Percentiles rank a stretch among this genome's conserved stretches.
These are phyloP conservation scores for Lerema accius DNA, from an alignment of 1,140 invertebrate genomes.

Conservation along the genomic window DNA sequence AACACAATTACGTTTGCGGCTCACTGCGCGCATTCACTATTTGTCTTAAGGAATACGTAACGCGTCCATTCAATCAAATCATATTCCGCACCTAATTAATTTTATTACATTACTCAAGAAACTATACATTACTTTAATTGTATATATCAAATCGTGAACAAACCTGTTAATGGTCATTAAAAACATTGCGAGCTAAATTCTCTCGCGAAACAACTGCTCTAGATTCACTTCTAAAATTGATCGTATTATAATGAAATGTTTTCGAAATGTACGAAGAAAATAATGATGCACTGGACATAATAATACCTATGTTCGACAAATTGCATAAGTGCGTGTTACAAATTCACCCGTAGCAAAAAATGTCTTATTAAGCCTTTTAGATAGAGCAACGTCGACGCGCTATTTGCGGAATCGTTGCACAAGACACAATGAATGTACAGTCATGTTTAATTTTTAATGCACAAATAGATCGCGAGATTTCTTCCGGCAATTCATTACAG, in stretches of 20 bases:
- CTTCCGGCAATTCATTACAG: slow-evolving; percentile 20
- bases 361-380: too few relatives aligned
- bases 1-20: slow-evolving; percentile 24
- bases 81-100: not conserved
- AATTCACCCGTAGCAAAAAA: slow-evolving; percentile 44
- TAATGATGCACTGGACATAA: not conserved
- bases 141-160: too few relatives aligned
- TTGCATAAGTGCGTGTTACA: slow-evolving; percentile 36
- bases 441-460: slow-evolving; percentile 21
- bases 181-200: slow-evolving; percentile 4
- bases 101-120: not conserved
- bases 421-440: slow-evolving; percentile 13
- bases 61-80: slow-evolving; percentile 17
- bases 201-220: slow-evolving; percentile 8
- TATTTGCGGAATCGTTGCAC: slow-evolving; percentile 34
- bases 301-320: slow-evolving; percentile 3
- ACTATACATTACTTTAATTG: slow-evolving; percentile 14
- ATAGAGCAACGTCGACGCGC: slow-evolving; percentile 41
- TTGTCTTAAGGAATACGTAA: slow-evolving; percentile 22
- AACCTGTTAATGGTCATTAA: too few relatives aligned
- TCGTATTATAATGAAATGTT: slow-evolving; percentile 19
- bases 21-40: slow-evolving; percentile 20
- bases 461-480: slow-evolving; percentile 19
- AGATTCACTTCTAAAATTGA: slow-evolving; percentile 8
- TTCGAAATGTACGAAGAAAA: slow-evolving; percentile 5